Base-by-base conservation (phyloP, 2,113 vertebrate genomes). In the Protobothrops mucrosquamatus region DNA sequence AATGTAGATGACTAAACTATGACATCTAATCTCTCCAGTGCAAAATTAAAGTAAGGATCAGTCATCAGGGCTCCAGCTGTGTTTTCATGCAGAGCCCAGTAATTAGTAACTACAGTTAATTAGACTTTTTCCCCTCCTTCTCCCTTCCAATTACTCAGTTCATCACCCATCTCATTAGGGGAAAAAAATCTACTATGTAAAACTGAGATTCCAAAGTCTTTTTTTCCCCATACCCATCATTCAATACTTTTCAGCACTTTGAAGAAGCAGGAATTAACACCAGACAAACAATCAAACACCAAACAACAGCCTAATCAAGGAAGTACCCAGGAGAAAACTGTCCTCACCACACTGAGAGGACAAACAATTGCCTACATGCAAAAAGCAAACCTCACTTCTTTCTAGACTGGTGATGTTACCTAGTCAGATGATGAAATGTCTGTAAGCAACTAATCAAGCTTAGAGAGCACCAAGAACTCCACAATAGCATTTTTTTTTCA, bases 21-120 rank as follows among this genome's bases (percentile, higher is more conserved):
- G 24, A 34, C 90, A 91, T 39, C 24, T 6, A 12, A 56, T 7
- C 24, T 55, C 24, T 24, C 89, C 89, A 6, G 3, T 59, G 34
- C 43, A 56, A 22, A 54, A 81, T 55, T 87, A 7, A 52, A 34
- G 29, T 61, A 26, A 92, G 86, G 87, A 81, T 64, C 51, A 92
- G 52, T 26, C 87, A 81, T 81, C 87, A 55, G 39, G 61, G 24
- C 87, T 89, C 92, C 61, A 89, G 87, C 92, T 92, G 87, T 74
- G 61, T 92, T 92, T 92, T 88, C 92, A 81, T 89, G 87, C 52
- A 10, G 87, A 81, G 87, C 52, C 52, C 52, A 89, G 87, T 89
- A 92, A 92, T 92, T 92, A 89, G 61, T 56, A 92, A 89, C 61
- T 89, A 59, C 26, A 92, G 59, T 92, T 92, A 92, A 92, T 92